Percentiles rank a stretch among this genome's conserved stretches.
Conservation (phyloP, 1,140 invertebrate genomes). For the Apolygus lucorum region DNA sequence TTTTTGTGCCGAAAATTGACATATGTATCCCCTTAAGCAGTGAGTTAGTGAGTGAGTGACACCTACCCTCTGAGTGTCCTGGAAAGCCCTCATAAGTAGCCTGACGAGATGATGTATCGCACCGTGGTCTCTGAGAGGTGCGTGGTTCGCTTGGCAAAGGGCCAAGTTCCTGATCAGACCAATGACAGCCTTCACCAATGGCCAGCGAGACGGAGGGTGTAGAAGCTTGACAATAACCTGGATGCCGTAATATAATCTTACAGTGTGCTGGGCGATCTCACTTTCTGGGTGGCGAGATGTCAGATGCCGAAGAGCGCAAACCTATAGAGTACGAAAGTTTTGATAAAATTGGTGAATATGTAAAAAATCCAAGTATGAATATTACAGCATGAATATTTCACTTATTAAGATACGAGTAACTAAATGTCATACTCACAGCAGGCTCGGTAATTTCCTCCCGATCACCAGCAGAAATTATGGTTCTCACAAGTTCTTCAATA, state of each 20-base stretch:
- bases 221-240: slow-evolving; percentile 91
- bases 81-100: slow-evolving; percentile 83
- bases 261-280: slow-evolving; percentile 93
- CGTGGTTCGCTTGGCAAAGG: slow-evolving; percentile 89
- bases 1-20: not conserved
- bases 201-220: slow-evolving; percentile 88
- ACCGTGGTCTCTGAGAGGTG: slow-evolving; percentile 84
- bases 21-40: not conserved
- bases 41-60: not conserved
- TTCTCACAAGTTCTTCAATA: slow-evolving; percentile 88
- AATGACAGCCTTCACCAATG: slow-evolving; percentile 91
- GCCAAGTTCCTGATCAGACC: slow-evolving; percentile 95
- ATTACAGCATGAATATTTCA: not conserved
- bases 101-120: slow-evolving; percentile 90
- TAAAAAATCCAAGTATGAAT: too few species aligned
- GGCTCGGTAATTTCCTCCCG: slow-evolving; percentile 97
- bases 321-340: too few species aligned
- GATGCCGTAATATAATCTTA: slow-evolving; percentile 85
- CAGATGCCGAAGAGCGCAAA: slow-evolving; percentile 91
- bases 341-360: too few species aligned
- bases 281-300: slow-evolving; percentile 91
- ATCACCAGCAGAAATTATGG: slow-evolving; percentile 89
- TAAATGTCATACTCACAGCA: slow-evolving; percentile 59
- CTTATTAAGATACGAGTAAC: too few species aligned
- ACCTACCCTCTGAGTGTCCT: slow-evolving; percentile 69